Evolutionary conservation across 2,888 invertebrate species (phyloP), one percentile per base, ranked within the genome.

Genomic region (Lycia hirtaria): DNA sequence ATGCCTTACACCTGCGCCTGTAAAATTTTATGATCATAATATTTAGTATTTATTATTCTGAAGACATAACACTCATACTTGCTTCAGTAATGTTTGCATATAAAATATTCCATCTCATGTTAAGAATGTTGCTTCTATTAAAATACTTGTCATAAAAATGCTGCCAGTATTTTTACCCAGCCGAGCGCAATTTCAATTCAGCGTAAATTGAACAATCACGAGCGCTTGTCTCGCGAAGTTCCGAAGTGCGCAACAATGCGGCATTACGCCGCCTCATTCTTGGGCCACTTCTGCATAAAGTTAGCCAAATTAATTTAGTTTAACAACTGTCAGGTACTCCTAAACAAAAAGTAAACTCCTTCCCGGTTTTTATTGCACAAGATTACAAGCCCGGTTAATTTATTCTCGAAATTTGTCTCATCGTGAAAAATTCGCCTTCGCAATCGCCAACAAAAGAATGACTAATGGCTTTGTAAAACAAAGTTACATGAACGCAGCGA

Each of bases 331-430:
- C 72, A 73, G 76, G 67, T 67, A 53, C 69, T 61, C 63, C 63
- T 62, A 65, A 73, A 69, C 67, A 73, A 72, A 69, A 67, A 63
- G 68, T 66, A 71, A 72, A 70, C 71, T 73, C 68, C 67, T 69
- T 64, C 60, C 63, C 59, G 51, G 65, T 62, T 65, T 65, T 88
- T 88, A 87, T 85, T 87, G 81, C 81, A 79, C 78, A 75, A 88
- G 87, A 90, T 91, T 88, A 88, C 82, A 86, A 83, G 83, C 81
- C 71, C 78, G 84, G 81, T 88, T 88, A 90, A 90, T 90, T 91
- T 91, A 90, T 90, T 85, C 88, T 79, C 84, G 67, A 88, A 91
- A 91, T 90, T 90, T 90, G 90, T 91, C 89, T 87, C 89, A 84
- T 86, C 87, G 78, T 85, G 88, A 89, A 91, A 91, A 90, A 88